Evolutionary conservation across 1,140 invertebrate genomes (phyloP), one percentile per base, ranked within the genome.

Genomic region (Neodiprion virginianus): DNA sequence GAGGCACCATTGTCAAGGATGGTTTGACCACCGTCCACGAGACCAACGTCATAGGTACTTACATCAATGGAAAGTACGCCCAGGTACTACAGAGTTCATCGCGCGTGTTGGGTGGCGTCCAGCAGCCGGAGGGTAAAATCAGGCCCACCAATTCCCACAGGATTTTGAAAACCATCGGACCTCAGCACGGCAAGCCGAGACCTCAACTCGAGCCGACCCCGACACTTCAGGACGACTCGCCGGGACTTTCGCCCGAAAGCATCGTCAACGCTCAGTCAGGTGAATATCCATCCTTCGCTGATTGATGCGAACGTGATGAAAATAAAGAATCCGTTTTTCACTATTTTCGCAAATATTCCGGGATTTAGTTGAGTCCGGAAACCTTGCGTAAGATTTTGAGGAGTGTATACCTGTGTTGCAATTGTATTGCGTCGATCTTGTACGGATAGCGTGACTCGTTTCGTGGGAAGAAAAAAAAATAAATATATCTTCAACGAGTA

Each of bases 41-140:
- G 88, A 96, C 95, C 0, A 95, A 93, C 81, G 95, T 96, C 12
- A 94, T 96, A 79, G 95, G 95, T 5, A 96, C 95, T 8, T 95
- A 94, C 80, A 95, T 96, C 79, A 94, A 94, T 72, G 95, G 95
- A 71, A 95, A 96, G 86, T 97, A 97, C 81, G 95, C 95, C 9
- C 93, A 95, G 85, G 93, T 97, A 5, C 86, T 95, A 8, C 92
- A 94, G 78, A 95, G 94, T 79, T 94, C 93, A 1, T 94, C 93
- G 0, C 90, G 89, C 82, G 89, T 91, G 74, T 84, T 91, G 74
- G 83, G 84, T 12, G 74, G 77, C 23, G 74, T 69, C 0, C 66
- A 74, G 1, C 72, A 72, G 11, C 23, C 71, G 3, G 85, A 85
- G 12, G 82, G 78, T 0, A 93, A 93, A 87, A 93, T 94, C 75